Base-by-base conservation (phyloP, 2,113 vertebrate genomes). In the Microtus ochrogaster region DNA sequence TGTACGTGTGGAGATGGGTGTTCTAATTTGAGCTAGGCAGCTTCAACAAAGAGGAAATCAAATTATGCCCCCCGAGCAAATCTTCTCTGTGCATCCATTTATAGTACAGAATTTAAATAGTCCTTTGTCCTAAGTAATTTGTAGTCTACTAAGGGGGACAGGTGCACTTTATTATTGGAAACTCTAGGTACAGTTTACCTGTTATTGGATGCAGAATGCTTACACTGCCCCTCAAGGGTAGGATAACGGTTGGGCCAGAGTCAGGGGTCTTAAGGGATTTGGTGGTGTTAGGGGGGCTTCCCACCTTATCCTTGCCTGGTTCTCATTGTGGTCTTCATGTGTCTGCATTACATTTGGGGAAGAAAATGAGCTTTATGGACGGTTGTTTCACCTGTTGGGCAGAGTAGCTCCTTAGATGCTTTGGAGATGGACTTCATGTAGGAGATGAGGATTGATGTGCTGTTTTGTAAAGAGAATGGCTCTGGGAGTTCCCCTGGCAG, bases 201-300 rank as follows among this genome's bases (percentile, higher is more conserved):
- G 13, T n/a, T 26, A 36, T 47, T 14, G 30, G 1, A 33, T 22
- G 41, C 5, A 28, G 12, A 36, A 33, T 1, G 21, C 12, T 16
- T 3, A 0, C 39, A 41, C 0, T 39, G 1, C 19, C 1, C 74
- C 3, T 39, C 5, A 39, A 68, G 0, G 39, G 36, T 7, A 1
- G 58, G 0, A 1, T 17, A 4, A 13, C 1, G 12, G 14, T 1
- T 9, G 17, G 87, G 30, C 19, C 26, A 41, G 39, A 52, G 14
- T 21, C 7, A 9, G 13, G 39, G 19, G 3, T 73, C 49, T 58
- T 58, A 7, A 39, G 78, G 30, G 36, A 55, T 12, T n/a, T n/a
- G 49, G 19, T 13, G 52, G 52, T 24, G 33, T 24, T 81, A 58
- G 52, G 49, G 33, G 33, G 24, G 78, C 41, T 58, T 58, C 17